Conservation (phyloP, 2,797 vertebrate genomes). For the Gymnopithys bicolor region DNA sequence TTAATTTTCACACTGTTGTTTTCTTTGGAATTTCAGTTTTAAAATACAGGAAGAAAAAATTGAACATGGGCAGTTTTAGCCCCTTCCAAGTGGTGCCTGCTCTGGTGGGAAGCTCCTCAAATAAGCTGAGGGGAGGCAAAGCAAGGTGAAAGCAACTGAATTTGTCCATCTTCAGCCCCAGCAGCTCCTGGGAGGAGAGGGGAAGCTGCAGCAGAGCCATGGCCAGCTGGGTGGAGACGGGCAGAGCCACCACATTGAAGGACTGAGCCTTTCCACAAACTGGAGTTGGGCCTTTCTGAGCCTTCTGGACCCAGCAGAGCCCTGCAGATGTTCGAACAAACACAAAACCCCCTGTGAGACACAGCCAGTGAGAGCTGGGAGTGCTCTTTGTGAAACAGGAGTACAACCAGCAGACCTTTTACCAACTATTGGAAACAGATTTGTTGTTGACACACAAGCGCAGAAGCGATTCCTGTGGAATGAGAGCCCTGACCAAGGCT, state of each 20-base stretch:
- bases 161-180: neutral
- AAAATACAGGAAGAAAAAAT: neutral
- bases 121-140: neutral
- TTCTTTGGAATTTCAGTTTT: neutral
- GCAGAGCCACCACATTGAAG: neutral
- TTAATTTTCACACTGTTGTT: neutral
- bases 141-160: neutral
- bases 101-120: neutral
- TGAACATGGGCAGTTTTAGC: accelerated
- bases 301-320: neutral
- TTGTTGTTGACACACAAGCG: neutral
- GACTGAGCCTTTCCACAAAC: neutral
- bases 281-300: neutral
- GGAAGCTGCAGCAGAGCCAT: neutral
- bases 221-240: accelerated
- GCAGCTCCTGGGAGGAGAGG: neutral
- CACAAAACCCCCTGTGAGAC: accelerated
- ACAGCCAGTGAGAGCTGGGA: neutral
- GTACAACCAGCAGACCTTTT: neutral
- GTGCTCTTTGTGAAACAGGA: constrained; percentile 48
- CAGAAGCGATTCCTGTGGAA: constrained; percentile 49
- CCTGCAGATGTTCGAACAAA: neutral
- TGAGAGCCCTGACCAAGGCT: constrained; percentile 19
- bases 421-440: constrained; percentile 57
- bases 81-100: neutral